These are phyloP conservation scores for Chaitophorus viminalis DNA, from an alignment of 2,888 invertebrate genomes.

Conservation along the genomic window DNA sequence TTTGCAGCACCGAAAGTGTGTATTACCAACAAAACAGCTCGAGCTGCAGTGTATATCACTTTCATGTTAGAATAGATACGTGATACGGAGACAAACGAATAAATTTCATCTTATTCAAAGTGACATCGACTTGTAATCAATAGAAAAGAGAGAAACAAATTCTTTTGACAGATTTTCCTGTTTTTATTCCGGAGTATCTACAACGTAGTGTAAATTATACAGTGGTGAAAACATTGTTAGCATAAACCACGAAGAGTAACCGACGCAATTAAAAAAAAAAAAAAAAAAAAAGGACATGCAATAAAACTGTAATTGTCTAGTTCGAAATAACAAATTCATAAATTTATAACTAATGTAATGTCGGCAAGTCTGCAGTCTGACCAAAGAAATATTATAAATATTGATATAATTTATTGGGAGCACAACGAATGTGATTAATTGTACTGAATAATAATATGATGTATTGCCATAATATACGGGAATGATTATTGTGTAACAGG, in stretches of 20 bases:
- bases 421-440: slow-evolving; percentile 9
- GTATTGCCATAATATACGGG: background rate
- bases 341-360: background rate
- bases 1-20: background rate
- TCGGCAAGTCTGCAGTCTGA: background rate
- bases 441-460: slow-evolving; percentile 30
- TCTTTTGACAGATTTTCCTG: background rate
- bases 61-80: background rate
- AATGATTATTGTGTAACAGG: background rate
- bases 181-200: background rate
- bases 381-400: slow-evolving; percentile 14
- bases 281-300: background rate
- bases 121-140: background rate
- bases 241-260: background rate
- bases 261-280: background rate
- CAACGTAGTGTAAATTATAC: background rate
- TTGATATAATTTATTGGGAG: slow-evolving; percentile 9
- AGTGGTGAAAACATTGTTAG: background rate
- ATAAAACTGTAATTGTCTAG: background rate
- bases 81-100: background rate
- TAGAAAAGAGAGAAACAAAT: slow-evolving; percentile 15
- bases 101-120: slow-evolving; percentile 7
- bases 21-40: background rate
- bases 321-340: background rate
- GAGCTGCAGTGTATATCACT: background rate